These are phyloP conservation scores for Zeuzera pyrina DNA, from an alignment of 2,888 invertebrate species.

Conservation along the genomic window DNA sequence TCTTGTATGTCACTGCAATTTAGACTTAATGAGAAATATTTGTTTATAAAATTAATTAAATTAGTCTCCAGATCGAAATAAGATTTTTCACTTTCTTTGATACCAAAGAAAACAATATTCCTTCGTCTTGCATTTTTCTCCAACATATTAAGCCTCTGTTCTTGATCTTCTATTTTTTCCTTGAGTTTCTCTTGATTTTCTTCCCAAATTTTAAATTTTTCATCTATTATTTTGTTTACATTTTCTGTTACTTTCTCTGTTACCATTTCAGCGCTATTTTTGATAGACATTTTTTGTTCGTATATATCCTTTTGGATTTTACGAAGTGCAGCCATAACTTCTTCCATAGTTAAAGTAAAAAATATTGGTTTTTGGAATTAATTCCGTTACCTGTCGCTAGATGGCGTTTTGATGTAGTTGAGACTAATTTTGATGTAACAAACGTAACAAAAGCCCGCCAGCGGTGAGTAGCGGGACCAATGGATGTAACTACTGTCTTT, in stretches of 20 bases:
- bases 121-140: constrained; percentile 14
- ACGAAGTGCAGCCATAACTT: constrained; percentile 8
- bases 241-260: constrained; percentile 14
- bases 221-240: constrained; percentile 12
- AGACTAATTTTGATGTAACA: too few relatives aligned
- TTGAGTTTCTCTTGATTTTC: constrained; percentile 12
- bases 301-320: constrained; percentile 12
- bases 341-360: constrained; percentile 7
- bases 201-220: too few relatives aligned
- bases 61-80: too few relatives aligned
- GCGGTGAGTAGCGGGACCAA: too few relatives aligned
- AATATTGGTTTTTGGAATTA: constrained; percentile 1
- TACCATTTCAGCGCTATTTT: constrained; percentile 11
- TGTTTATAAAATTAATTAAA: constrained; percentile 5
- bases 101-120: constrained; percentile 13
- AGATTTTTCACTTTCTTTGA: constrained; percentile 10
- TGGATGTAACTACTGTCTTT: too few relatives aligned
- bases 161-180: constrained; percentile 13
- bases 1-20: constrained; percentile 11
- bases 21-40: constrained; percentile 9
- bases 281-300: constrained; percentile 10
- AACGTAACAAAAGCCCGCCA: too few relatives aligned
- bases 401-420: too few relatives aligned
- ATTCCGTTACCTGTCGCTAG: too few relatives aligned
- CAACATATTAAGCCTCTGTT: constrained; percentile 12